Conservation (phyloP, 2,113 vertebrate species). For the Pholis gunnellus region DNA sequence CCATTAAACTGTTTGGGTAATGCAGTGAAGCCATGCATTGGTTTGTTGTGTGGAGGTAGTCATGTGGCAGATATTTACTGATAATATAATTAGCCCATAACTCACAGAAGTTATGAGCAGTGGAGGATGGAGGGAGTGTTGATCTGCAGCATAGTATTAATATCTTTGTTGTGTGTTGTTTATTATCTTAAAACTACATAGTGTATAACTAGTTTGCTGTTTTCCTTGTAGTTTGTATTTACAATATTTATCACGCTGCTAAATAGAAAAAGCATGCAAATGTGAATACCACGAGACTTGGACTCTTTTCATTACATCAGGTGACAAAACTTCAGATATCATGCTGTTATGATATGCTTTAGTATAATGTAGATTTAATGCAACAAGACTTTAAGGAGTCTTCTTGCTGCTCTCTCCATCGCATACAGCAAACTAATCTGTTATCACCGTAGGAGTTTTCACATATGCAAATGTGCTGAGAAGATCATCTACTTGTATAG, state of each 20-base stretch:
- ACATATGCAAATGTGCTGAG: slow-evolving; percentile 22
- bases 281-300: neutral
- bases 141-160: slow-evolving; percentile 17
- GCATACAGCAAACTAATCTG: slow-evolving; percentile 7
- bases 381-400: slow-evolving; percentile 10
- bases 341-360: slow-evolving; percentile 6
- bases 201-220: neutral
- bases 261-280: neutral
- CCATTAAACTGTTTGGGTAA: slow-evolving; percentile 21
- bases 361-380: neutral
- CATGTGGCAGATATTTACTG: slow-evolving; percentile 13
- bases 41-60: slow-evolving; percentile 11
- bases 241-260: neutral
- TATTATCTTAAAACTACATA: neutral
- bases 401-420: slow-evolving; percentile 13
- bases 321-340: neutral
- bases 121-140: neutral
- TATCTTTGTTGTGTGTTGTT: neutral
- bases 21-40: slow-evolving; percentile 16
- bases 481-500: slow-evolving; percentile 22
- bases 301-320: neutral
- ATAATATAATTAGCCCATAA: slow-evolving; percentile 6
- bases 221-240: neutral
- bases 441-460: slow-evolving; percentile 13
- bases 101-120: neutral